Evolutionary conservation across 2,888 invertebrate genomes (phyloP).

Genomic region (Synergus laeviventris): DNA sequence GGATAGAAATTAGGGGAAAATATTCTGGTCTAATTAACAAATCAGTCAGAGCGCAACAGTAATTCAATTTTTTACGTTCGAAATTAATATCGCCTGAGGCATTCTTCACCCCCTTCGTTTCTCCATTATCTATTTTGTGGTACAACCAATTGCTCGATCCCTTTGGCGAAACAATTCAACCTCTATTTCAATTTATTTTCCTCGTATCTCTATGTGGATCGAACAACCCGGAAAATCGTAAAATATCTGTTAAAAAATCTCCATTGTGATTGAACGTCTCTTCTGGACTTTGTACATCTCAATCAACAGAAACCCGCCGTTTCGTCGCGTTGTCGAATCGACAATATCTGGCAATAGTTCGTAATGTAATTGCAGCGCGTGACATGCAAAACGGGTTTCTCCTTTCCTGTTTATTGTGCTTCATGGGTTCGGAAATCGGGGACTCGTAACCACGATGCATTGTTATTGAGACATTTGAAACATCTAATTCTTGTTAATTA

Average conservation of each 20-base stretch:
- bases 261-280: background rate
- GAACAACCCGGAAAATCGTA: background rate
- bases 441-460: background rate
- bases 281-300: slow-evolving; percentile 1
- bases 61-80: background rate
- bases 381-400: background rate
- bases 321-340: background rate
- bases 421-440: background rate
- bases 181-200: slow-evolving; percentile 24
- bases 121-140: background rate
- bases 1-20: background rate
- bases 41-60: background rate
- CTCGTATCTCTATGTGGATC: background rate
- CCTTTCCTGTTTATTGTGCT: background rate
- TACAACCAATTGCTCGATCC: background rate
- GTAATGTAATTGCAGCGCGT: background rate
- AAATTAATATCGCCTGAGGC: background rate
- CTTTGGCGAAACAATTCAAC: slow-evolving; percentile 23
- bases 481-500: background rate
- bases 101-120: background rate
- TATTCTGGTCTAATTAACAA: background rate
- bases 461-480: background rate
- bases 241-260: slow-evolving; percentile 30
- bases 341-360: background rate
- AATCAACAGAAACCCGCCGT: background rate